Evolutionary conservation across 2,888 invertebrate genomes (phyloP), one percentile per base, ranked within the genome.

Genomic region (Eristalinus aeneus): DNA sequence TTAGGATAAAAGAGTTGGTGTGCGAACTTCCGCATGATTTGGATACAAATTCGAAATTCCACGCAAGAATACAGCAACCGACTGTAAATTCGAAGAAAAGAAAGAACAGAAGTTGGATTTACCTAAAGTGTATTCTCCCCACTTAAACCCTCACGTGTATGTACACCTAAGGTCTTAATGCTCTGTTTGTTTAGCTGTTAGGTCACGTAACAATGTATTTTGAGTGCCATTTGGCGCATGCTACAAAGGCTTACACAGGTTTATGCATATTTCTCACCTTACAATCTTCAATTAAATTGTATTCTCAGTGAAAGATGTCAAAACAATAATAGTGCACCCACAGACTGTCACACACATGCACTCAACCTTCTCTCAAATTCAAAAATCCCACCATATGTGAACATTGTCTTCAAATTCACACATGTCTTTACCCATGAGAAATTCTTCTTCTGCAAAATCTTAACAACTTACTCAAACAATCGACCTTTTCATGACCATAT

Each of bases 401-500:
- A 58, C 5, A 63, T 64, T 6, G 53, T 64, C 31, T 32, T 56
- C n/a, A 27, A 5, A 1, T 32, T 20, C 36, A 3, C 53, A 67
- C 32, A 34, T n/a, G 39, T 68, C 36, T 76, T 39, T 23, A 63
- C 69, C 84, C 65, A 27, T 80, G 80, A 76, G 80, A 84, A 74
- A 46, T 71, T 74, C 36, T 27, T 65, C 46, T 54, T 73, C 34
- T 63, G 76, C 56, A 84, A 78, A 78, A 65, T 71, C 79, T 74
- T 75, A 76, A 82, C 82, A 86, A 69, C 74, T 78, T 81, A 56
- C 77, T 69, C 71, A 82, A 86, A 86, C 86, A 86, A 82, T 86
- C 67, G 71, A 86, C 82, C 86, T 86, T 82, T 86, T 86, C 86
- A 86, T 86, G 67, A 86, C 69, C 81, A 86, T 81, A 32, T 81